Conservation (phyloP, 2,888 invertebrate species). For the Orthonychiurus folsomi region DNA sequence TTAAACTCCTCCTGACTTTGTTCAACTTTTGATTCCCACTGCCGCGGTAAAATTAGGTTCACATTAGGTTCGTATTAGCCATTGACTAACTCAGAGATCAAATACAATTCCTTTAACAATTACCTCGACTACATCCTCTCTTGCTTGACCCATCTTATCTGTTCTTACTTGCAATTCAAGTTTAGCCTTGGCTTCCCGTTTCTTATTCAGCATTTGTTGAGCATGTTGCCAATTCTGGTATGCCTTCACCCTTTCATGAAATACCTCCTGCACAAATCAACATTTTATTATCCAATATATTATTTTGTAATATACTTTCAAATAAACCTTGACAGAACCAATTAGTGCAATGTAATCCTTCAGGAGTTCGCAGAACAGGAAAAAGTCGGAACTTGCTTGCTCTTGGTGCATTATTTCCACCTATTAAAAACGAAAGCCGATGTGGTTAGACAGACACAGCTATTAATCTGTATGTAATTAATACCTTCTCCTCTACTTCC, state of each 20-base stretch:
- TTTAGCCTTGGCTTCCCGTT: constrained; percentile 87
- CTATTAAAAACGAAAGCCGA: constrained; percentile 48
- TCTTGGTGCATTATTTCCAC: constrained; percentile 78
- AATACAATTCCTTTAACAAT: constrained; percentile 9
- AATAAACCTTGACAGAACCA: constrained; percentile 71
- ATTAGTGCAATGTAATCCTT: constrained; percentile 90
- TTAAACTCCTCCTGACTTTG: constrained; percentile 93
- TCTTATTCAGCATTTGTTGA: constrained; percentile 84
- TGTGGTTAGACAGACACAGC: neutral
- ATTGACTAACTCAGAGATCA: neutral
- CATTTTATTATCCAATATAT: neutral
- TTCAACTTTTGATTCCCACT: constrained; percentile 96
- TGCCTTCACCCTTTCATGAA: constrained; percentile 64
- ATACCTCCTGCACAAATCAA: constrained; percentile 52
- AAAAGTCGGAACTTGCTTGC: constrained; percentile 91
- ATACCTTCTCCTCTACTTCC: constrained; percentile 70
- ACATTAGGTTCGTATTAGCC: neutral
- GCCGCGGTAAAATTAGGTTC: constrained; percentile 16
- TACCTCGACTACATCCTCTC: constrained; percentile 87
- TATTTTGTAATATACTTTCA: neutral
- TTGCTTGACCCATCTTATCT: constrained; percentile 80
- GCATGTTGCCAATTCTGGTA: constrained; percentile 98
- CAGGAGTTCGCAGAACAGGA: constrained; percentile 82
- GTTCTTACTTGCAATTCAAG: constrained; percentile 78
- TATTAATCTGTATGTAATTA: too few relatives aligned